A percentile compares a stretch with the other conserved stretches of the same genome.
These are phyloP conservation scores for Caloenas nicobarica DNA, from an alignment of 2,113 vertebrate species.

Conservation along the genomic window DNA sequence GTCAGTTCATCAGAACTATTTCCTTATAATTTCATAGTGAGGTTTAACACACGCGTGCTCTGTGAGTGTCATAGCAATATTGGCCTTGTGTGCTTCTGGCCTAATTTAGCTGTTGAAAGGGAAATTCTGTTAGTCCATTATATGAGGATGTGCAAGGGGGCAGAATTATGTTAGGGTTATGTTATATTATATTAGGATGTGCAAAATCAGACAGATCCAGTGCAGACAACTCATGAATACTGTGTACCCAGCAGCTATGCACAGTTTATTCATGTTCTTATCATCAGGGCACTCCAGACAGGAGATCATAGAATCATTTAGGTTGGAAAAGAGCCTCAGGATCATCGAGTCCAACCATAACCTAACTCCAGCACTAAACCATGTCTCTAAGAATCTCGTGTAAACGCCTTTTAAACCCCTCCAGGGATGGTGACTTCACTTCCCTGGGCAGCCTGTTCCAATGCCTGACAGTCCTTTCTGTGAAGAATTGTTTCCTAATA, in stretches of 20 bases:
- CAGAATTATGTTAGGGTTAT: background rate
- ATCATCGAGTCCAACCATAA: too few relatives aligned
- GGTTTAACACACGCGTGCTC: background rate
- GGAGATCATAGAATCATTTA: background rate
- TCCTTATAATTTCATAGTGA: background rate
- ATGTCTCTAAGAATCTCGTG: too few relatives aligned
- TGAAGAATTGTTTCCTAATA: too few relatives aligned
- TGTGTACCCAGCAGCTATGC: background rate
- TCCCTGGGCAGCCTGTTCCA: too few relatives aligned
- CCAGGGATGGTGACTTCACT: too few relatives aligned
- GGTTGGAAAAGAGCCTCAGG: too few relatives aligned
- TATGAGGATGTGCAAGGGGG: background rate
- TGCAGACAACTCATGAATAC: background rate
- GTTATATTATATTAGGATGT: background rate
- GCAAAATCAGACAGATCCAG: background rate
- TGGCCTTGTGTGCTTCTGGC: background rate
- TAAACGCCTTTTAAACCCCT: too few relatives aligned
- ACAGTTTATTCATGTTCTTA: background rate
- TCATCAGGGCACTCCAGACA: rapidly evolving
- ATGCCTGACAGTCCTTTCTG: too few relatives aligned
- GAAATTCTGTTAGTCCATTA: background rate
- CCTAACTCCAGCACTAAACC: too few relatives aligned
- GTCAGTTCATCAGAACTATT: background rate
- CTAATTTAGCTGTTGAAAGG: background rate
- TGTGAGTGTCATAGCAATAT: background rate